A percentile compares a stretch with the other conserved stretches of the same genome.
These are phyloP conservation scores for Ciona savignyi DNA, from an alignment of 23 tunicate genomes.

Conservation along the genomic window DNA sequence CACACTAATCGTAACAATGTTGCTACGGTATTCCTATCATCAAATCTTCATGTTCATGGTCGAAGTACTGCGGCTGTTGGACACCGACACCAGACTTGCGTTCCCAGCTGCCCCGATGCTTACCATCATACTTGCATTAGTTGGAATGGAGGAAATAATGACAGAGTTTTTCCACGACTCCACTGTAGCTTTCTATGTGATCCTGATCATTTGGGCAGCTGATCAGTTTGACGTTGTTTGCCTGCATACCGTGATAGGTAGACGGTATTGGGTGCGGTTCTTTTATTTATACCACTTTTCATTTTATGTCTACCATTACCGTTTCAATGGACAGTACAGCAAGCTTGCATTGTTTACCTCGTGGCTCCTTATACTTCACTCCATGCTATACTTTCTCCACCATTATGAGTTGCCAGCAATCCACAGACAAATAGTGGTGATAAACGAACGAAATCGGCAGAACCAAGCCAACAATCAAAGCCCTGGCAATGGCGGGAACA, in stretches of 20 bases:
- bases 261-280: slow-evolving; percentile 92
- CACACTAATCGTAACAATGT: slow-evolving; percentile 77
- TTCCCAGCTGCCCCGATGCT: slow-evolving; percentile 90
- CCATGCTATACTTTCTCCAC: slow-evolving; percentile 92
- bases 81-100: slow-evolving; percentile 49
- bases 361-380: slow-evolving; percentile 87
- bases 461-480: not conserved
- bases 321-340: slow-evolving; percentile 89
- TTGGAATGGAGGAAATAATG: slow-evolving; percentile 98
- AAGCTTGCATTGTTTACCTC: slow-evolving; percentile 83
- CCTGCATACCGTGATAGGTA: slow-evolving; percentile 73
- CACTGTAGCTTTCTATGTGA: slow-evolving; percentile 90
- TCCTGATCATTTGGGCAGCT: slow-evolving; percentile 84
- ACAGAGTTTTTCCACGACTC: slow-evolving; percentile 96
- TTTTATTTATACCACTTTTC: slow-evolving; percentile 94
- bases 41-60: slow-evolving; percentile 91
- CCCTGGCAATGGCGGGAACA: not conserved
- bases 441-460: slow-evolving; percentile 12
- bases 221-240: slow-evolving; percentile 92
- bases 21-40: slow-evolving; percentile 81
- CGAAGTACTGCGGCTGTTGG: slow-evolving; percentile 68
- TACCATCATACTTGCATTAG: slow-evolving; percentile 86
- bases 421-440: slow-evolving; percentile 47
- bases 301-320: slow-evolving; percentile 85
- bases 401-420: slow-evolving; percentile 96